A percentile compares a stretch with the other conserved stretches of the same genome.
phyloP scores from a whole-genome alignment of 2,113 vertebrate species.

The Motacilla alba region DNA sequence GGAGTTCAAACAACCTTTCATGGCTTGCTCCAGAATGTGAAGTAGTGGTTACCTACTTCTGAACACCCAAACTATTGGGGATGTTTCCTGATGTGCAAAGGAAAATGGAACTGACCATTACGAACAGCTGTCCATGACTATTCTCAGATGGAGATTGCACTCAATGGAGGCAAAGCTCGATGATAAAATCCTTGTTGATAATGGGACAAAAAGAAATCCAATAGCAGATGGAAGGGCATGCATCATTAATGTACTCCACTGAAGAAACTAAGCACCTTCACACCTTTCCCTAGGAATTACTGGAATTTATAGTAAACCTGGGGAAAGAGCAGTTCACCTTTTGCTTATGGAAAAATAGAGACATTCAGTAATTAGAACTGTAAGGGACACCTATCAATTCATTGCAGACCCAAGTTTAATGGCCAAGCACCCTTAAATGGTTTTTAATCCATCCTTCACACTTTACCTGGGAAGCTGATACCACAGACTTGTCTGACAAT shows the following conservation, averaged over 20 bases:
- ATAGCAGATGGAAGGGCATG: not conserved
- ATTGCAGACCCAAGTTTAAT: not conserved
- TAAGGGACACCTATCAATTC: not conserved
- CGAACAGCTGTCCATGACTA: fast-evolving
- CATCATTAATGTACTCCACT: not conserved
- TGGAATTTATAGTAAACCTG: not conserved
- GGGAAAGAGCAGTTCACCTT: not conserved
- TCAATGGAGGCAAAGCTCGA: not conserved
- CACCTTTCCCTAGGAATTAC: not conserved
- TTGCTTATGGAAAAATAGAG: not conserved
- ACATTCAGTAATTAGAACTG: not conserved
- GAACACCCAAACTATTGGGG: not conserved
- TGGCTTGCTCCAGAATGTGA: not conserved
- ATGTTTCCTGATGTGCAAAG: not conserved
- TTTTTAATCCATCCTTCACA: not conserved
- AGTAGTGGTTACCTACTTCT: not conserved
- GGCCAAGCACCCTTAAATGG: fast-evolving
- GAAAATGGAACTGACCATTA: not conserved
- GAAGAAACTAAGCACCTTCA: not conserved
- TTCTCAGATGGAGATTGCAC: not conserved
- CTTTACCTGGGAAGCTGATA: not conserved
- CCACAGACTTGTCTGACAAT: not conserved
- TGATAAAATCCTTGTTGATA: not conserved
- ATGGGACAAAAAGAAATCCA: not conserved
- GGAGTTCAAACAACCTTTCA: not conserved